Base-by-base conservation (phyloP, 2,113 vertebrate genomes). In the Manacus vitellinus region DNA sequence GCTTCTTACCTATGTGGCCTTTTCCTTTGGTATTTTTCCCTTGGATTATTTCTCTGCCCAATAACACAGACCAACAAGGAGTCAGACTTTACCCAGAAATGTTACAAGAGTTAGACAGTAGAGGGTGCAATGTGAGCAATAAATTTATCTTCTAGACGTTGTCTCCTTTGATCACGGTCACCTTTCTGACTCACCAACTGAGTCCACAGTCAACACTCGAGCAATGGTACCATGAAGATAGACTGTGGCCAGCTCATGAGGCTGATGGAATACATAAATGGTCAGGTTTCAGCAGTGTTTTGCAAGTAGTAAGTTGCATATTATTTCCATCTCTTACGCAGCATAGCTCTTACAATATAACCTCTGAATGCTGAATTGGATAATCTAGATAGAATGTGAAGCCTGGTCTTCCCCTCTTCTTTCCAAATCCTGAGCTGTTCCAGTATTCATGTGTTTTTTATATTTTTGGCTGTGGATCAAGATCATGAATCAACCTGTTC, bases 41-140 rank as follows among this genome's bases (percentile, higher is more conserved):
- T 63, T 72, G 30, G 18, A 35, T 56, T 70, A 8, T 18, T 81
- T 71, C 30, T 46, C 39, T 65, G 46, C 28, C 11, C 8, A 8
- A 41, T 17, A 61, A 24, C 3, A 2, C 23, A 76, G 37, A 41
- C 20, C 72, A 81, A 8, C 9, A 30, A 37, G 51, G 27, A 79
- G 6, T 16, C 35, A 31, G 59, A 44, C 15, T 56, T 84, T 75
- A 35, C 13, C 59, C 55, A 68, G 43, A 68, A 51, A 37, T 52
- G 30, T 85, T 94, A 35, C 9, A 72, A 54, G 25, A 89, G 19
- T 74, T 23, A 68, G 79, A 87, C 98, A 97, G 98, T 86, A 98
- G 98, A 98, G 98, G 97, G 97, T 94, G 95, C 95, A 97, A 82
- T 62, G 86, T 85, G 97, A 97, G 88, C 96, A 96, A 90, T 68